phyloP scores from a whole-genome alignment of 2,888 invertebrate species.

The Amiota mariae region DNA sequence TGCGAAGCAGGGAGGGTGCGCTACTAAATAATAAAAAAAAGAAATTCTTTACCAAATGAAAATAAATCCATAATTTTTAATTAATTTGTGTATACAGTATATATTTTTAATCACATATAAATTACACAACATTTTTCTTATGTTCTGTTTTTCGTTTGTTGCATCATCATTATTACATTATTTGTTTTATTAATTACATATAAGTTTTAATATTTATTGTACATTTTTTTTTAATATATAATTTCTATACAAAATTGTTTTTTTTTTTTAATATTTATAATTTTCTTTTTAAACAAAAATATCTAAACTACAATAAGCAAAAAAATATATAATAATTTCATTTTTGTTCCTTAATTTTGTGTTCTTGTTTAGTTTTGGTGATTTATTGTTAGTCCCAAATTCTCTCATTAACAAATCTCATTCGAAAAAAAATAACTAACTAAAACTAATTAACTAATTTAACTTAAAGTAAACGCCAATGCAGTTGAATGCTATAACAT shows the following conservation, averaged over 20 bases:
- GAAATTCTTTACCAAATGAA: too few species aligned
- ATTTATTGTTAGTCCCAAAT: conserved; percentile 59
- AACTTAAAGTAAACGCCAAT: conserved; percentile 47
- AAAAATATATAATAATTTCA: conserved; percentile 15
- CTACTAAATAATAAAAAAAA: too few species aligned
- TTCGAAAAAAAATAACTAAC: conserved; percentile 56
- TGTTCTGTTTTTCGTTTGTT: too few species aligned
- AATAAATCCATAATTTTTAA: too few species aligned
- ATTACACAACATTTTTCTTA: too few species aligned
- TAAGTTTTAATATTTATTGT: background rate
- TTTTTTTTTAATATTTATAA: background rate
- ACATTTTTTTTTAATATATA: background rate
- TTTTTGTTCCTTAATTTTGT: conserved; percentile 24
- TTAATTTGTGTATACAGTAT: too few species aligned
- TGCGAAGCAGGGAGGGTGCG: too few species aligned
- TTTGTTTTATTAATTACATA: too few species aligned
- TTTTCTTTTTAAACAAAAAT: conserved; percentile 31
- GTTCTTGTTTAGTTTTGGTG: conserved; percentile 23
- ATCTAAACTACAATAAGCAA: conserved; percentile 38
- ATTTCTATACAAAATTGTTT: conserved; percentile 6
- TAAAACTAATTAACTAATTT: conserved; percentile 33
- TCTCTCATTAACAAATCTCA: conserved; percentile 51
- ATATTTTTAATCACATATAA: too few species aligned
- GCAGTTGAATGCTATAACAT: conserved; percentile 24
- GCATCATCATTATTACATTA: too few species aligned